Percentiles rank a stretch among this genome's conserved stretches.
phyloP scores from a whole-genome alignment of 2,113 vertebrate species.

The Phaethornis superciliosus region DNA sequence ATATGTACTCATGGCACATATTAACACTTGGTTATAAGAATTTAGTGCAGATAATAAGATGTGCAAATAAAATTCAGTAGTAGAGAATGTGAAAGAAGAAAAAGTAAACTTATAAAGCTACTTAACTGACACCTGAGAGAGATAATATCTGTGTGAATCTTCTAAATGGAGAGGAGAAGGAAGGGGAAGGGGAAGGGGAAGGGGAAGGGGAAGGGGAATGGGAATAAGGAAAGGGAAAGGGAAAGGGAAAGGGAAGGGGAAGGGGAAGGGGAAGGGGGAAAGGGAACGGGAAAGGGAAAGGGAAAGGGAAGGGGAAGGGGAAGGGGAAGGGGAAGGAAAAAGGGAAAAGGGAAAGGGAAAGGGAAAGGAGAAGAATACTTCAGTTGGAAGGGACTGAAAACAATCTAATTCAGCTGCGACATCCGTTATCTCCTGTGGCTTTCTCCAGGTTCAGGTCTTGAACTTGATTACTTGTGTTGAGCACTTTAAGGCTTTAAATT shows the following conservation, averaged over 20 bases:
- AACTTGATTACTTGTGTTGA: neutral
- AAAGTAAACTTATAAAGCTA: neutral
- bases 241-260: no score
- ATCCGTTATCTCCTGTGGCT: neutral
- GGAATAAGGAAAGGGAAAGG: no score
- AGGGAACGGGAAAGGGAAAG: no score
- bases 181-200: neutral
- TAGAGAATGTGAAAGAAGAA: neutral
- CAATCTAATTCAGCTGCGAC: neutral
- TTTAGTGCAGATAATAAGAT: neutral
- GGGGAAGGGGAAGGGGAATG: no score
- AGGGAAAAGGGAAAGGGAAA: no score
- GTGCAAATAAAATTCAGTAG: neutral
- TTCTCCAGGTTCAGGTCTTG: neutral
- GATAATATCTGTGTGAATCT: neutral
- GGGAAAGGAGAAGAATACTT: neutral
- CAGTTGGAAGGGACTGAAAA: neutral
- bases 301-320: rapidly evolving
- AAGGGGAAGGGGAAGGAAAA: neutral
- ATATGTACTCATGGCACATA: neutral
- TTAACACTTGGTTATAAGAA: neutral
- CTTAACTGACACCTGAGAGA: neutral
- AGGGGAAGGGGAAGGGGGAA: no score
- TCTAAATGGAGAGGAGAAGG: neutral
- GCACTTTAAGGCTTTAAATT: neutral